Evolutionary conservation across 2,888 invertebrate species (phyloP).

Genomic region (Synergus umbraculus): DNA sequence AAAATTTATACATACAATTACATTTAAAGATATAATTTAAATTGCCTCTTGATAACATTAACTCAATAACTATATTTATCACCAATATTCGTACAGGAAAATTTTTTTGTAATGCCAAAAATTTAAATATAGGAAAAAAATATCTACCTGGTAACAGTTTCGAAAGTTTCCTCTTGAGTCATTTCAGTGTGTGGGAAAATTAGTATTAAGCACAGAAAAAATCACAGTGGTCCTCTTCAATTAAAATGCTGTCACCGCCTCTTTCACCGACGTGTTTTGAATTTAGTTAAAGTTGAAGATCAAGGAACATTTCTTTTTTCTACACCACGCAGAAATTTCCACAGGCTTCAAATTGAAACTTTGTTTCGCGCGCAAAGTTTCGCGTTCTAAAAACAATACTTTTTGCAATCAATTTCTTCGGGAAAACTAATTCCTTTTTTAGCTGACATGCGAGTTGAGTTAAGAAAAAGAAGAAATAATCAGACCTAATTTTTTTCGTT

Average conservation of each 20-base stretch:
- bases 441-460: background rate
- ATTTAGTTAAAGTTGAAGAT: background rate
- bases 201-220: background rate
- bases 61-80: no score
- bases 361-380: slow-evolving; percentile 19
- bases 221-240: background rate
- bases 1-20: no score
- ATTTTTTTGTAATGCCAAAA: background rate
- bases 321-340: background rate
- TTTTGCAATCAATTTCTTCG: background rate
- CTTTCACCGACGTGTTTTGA: background rate
- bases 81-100: no score
- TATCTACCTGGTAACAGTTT: slow-evolving; percentile 8
- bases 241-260: background rate
- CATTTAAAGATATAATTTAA: no score
- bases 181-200: background rate
- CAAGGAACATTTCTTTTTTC: background rate
- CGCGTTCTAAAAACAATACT: background rate
- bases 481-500: slow-evolving; percentile 8
- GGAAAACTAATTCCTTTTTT: background rate
- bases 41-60: no score
- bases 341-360: background rate
- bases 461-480: background rate
- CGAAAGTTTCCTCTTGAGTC: slow-evolving; percentile 9
- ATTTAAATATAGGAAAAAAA: background rate